Base-by-base conservation (phyloP, 1,140 invertebrate genomes). In the Lasioglossum baleicum region DNA sequence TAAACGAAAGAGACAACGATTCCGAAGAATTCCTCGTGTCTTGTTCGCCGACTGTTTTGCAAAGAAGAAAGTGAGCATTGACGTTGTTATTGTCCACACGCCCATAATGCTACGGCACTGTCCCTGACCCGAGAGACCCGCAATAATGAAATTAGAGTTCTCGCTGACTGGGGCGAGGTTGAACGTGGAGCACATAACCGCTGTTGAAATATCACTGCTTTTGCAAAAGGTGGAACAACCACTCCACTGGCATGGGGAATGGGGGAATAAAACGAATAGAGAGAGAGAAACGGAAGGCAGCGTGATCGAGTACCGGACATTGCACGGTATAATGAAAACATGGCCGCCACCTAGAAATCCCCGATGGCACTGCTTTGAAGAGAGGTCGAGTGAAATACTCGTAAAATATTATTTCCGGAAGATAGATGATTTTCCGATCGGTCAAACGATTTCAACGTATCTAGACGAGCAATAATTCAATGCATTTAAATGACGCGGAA, bases 251-350 rank as follows among this genome's bases (percentile, higher is more conserved):
- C 73, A 35, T 64, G 63, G 81, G 71, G 80, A 75, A 75, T 75
- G 65, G 51, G 63, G 60, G n/a, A 71, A 56, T 22, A 56, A 58
- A 66, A 75, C 51, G 80, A 74, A 74, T 56, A 82, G 86, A 76
- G 80, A 65, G 40, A 72, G 71, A 65, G 78, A 78, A 75, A 80
- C 75, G 84, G 78, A 85, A 88, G 89, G 86, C 86, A 86, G 80
- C 75, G 84, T 91, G 90, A 91, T 90, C 86, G 89, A 91, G 90
- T 82, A 88, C 86, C 87, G 85, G 89, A 89, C 89, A 91, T 90
- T 88, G 84, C 75, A 74, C 67, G 83, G 60, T 84, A 80, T 90
- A 91, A 91, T 91, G 90, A 91, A 91, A 91, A 91, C 89, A 91
- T 91, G 90, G 89, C 90, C 80, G 90, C 89, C 82, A 89, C 79